A percentile compares a stretch with the other conserved stretches of the same genome.
These are phyloP conservation scores for Lophotis ruficrista DNA, from an alignment of 2,113 vertebrate genomes.

Conservation along the genomic window DNA sequence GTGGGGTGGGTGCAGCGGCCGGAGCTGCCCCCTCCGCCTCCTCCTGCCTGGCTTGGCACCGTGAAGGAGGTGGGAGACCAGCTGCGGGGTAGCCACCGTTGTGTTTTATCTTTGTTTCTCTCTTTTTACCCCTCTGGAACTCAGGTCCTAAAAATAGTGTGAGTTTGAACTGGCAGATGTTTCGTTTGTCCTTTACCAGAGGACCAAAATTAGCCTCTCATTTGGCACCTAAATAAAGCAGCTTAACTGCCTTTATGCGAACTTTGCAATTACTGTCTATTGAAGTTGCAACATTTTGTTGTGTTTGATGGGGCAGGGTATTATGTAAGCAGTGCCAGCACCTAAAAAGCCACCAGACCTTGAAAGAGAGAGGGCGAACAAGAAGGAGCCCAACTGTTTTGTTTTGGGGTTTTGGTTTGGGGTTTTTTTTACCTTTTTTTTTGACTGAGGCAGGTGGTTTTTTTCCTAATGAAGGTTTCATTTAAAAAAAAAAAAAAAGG, in stretches of 20 bases:
- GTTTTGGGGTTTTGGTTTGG: background rate
- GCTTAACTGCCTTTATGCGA: constrained; percentile 57
- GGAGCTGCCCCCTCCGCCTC: background rate
- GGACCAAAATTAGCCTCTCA: constrained; percentile 78
- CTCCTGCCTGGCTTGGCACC: background rate
- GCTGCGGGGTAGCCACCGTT: background rate
- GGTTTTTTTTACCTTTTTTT: background rate
- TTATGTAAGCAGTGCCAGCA: background rate
- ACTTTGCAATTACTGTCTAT: constrained; percentile 67
- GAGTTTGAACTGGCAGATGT: constrained; percentile 77
- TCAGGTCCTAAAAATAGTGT: constrained; percentile 73
- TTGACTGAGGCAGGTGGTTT: background rate
- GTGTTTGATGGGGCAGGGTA: constrained; percentile 4
- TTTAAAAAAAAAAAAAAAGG: background rate
- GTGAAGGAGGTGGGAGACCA: background rate
- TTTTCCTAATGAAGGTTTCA: background rate
- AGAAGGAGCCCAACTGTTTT: background rate
- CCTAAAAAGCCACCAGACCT: constrained; percentile 19
- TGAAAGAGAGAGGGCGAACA: background rate
- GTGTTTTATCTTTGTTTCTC: background rate
- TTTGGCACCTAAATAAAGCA: constrained; percentile 79
- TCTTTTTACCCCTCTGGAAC: constrained; percentile 44
- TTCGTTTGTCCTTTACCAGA: constrained; percentile 74
- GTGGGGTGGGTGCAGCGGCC: background rate
- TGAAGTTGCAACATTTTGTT: constrained; percentile 31